Evolutionary conservation across 2,888 invertebrate genomes (phyloP), one percentile per base, ranked within the genome.

Genomic region (Trypoxylon attenuatum): DNA sequence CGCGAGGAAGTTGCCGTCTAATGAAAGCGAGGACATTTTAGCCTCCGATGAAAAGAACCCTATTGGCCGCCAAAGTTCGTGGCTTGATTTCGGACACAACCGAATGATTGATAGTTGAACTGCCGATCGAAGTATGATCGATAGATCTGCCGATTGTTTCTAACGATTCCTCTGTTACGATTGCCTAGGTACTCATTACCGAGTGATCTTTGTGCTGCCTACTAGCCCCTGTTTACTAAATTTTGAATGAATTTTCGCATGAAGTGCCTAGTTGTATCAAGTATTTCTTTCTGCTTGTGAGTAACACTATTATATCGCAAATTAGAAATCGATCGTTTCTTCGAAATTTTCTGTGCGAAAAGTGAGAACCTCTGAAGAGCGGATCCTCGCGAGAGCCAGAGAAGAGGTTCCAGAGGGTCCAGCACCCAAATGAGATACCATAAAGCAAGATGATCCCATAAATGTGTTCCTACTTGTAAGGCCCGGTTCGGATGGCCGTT

Each of bases 361-460:
- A 13, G 45, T 45, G 49, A 49, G 49, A 29, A 33, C 29, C 33
- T 33, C 49, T 19, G 49, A 15, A 5, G 49, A 33, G 15, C 46
- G 4, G 38, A 38, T 10, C 15, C 27, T 3, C n/a, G 27, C 42
- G 13, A 41, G 18, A 23, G 18, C 25, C 22, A 16, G 10, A 25
- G 25, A 25, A 25, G 25, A 25, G n/a, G n/a, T n/a, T n/a, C n/a
- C n/a, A 15, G 2, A 1, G 19, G 42, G 15, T 33, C 23, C 29
- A 52, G 42, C 53, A 25, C 39, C 65, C 63, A 73, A 73, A 80
- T 71, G 71, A 75, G 68, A 70, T 60, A 61, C 70, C 74, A 72
- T 77, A 73, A 78, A 76, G 71, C 71, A 74, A 77, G 74, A 78
- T 70, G 74, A 74, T 80, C 73, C 70, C 73, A 77, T 77, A 77